Evolutionary conservation across 2,113 vertebrate species (phyloP).

Genomic region (Lutjanus erythropterus): DNA sequence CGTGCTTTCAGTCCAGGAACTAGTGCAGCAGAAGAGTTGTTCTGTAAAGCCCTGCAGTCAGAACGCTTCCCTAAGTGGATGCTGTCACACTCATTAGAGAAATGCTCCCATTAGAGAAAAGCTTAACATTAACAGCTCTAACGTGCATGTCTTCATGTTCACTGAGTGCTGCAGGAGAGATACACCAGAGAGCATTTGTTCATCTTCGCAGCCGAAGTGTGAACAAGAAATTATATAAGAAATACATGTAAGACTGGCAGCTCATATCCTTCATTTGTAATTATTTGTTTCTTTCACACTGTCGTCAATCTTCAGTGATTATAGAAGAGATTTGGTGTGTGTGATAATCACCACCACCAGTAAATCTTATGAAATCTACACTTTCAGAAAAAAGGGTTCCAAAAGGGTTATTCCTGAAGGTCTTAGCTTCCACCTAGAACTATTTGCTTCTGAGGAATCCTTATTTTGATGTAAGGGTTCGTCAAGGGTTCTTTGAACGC

Average conservation of each 20-base stretch:
- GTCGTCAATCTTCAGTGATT: neutral
- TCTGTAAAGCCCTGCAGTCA: constrained; percentile 26
- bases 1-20: neutral
- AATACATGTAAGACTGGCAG: neutral
- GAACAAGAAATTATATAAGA: neutral
- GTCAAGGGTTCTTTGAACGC: too few species aligned
- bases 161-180: constrained; percentile 3
- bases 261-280: neutral
- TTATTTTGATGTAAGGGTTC: too few species aligned
- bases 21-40: constrained; percentile 1
- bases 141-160: constrained; percentile 9
- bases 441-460: too few species aligned
- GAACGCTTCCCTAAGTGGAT: constrained; percentile 17
- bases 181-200: neutral
- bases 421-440: too few species aligned
- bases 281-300: neutral
- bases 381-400: too few species aligned
- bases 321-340: neutral
- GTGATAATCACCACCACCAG: too few species aligned
- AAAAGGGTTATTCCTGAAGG: too few species aligned
- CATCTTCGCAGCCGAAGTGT: neutral
- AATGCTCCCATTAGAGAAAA: constrained; percentile 26
- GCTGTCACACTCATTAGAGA: constrained; percentile 43
- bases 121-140: constrained; percentile 27
- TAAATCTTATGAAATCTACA: too few species aligned